Evolutionary conservation across 2,797 vertebrate genomes (phyloP).

Genomic region (Sebastes minor): DNA sequence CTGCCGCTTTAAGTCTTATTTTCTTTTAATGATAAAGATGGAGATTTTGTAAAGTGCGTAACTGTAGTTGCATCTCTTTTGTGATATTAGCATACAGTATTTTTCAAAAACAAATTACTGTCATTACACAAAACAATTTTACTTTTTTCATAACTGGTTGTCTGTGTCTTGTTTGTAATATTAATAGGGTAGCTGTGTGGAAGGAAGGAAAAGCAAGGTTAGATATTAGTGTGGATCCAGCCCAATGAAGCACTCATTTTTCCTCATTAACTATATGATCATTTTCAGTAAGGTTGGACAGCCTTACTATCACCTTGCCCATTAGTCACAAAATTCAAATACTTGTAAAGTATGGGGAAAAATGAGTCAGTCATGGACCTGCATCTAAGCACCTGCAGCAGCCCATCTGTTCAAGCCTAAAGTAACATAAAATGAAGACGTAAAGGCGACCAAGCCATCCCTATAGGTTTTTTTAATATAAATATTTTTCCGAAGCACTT

Average conservation of each 20-base stretch:
- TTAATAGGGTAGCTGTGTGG: not conserved
- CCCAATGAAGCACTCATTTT: conserved; percentile 2
- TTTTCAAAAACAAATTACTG: not conserved
- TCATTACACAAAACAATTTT: not conserved
- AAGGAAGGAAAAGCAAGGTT: not conserved
- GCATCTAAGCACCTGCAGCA: conserved; percentile 31
- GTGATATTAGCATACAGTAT: not conserved
- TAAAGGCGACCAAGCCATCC: conserved; percentile 3
- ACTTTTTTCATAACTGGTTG: not conserved
- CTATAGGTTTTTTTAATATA: conserved; percentile 9
- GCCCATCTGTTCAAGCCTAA: conserved; percentile 10
- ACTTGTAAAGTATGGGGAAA: conserved; percentile 5
- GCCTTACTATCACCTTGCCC: not conserved
- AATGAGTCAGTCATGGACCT: conserved; percentile 27
- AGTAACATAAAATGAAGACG: conserved; percentile 30
- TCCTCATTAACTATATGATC: conserved; percentile 28
- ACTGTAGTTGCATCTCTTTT: not conserved
- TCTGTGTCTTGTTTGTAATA: not conserved
- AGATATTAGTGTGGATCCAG: not conserved
- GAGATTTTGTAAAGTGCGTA: not conserved
- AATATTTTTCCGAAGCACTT: conserved; percentile 6
- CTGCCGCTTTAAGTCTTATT: not conserved
- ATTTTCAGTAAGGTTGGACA: conserved; percentile 17
- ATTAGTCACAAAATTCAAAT: conserved; percentile 35
- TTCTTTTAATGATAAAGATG: not conserved